Evolutionary conservation across 2,113 vertebrate species (phyloP).

Genomic region (Setophaga kirtlandii): DNA sequence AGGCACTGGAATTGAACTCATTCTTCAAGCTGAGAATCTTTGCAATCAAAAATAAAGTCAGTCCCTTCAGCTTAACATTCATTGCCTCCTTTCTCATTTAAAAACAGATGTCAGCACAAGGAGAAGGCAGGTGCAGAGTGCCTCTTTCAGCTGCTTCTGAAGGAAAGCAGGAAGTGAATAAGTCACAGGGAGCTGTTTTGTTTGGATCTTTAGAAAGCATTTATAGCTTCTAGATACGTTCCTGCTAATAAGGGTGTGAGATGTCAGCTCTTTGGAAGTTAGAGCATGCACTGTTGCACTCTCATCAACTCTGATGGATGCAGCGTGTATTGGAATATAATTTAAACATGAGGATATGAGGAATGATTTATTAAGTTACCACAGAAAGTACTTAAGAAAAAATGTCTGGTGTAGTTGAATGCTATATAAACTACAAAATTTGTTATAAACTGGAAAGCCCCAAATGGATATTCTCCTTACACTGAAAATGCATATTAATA

Average conservation of each 20-base stretch:
- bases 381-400: neutral
- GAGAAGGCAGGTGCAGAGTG: neutral
- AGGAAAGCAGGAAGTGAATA: neutral
- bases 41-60: constrained; percentile 40
- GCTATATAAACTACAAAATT: neutral
- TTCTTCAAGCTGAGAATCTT: constrained; percentile 25
- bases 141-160: constrained; percentile 11
- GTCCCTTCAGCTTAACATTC: neutral
- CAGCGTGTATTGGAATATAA: neutral
- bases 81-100: constrained; percentile 3
- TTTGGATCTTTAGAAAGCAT: neutral
- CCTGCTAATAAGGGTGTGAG: neutral
- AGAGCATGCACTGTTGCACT: neutral
- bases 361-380: neutral
- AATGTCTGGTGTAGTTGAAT: neutral
- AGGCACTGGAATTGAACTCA: constrained; percentile 7
- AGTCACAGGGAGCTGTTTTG: neutral
- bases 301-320: neutral
- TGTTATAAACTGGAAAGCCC: neutral
- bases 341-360: neutral
- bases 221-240: neutral
- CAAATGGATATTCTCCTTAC: neutral
- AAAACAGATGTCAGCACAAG: constrained; percentile 18
- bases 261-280: neutral
- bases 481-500: neutral